Percentiles rank a stretch among this genome's conserved stretches.
These are phyloP conservation scores for Dioctria rufipes DNA, from an alignment of 2,888 invertebrate genomes.

Conservation along the genomic window DNA sequence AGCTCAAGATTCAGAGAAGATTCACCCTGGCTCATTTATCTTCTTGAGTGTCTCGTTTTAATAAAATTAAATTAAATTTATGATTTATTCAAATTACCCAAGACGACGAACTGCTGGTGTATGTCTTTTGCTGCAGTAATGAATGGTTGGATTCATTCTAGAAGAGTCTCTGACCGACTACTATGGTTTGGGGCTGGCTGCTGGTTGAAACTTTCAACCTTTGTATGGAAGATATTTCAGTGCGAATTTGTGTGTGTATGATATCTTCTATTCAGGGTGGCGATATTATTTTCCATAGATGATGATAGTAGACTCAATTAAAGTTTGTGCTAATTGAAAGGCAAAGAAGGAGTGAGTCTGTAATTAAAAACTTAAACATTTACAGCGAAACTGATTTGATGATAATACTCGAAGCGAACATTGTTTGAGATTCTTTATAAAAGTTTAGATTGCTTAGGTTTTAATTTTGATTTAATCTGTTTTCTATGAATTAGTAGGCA, in stretches of 20 bases:
- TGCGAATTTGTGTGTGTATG: constrained; percentile 19
- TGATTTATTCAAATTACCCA: constrained; percentile 47
- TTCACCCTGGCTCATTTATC: constrained; percentile 39
- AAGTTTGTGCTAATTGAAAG: constrained; percentile 41
- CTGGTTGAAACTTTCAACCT: too few relatives aligned
- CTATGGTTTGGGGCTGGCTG: neutral
- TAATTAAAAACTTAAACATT: constrained; percentile 42
- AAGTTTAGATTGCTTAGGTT: too few relatives aligned
- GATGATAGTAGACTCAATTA: constrained; percentile 31
- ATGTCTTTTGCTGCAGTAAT: constrained; percentile 37
- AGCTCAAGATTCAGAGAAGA: neutral
- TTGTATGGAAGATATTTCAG: neutral
- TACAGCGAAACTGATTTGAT: neutral
- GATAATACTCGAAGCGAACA: too few relatives aligned
- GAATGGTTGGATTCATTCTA: constrained; percentile 39
- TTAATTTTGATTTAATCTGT: too few relatives aligned
- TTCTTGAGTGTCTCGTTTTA: constrained; percentile 13
- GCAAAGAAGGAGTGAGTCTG: constrained; percentile 9
- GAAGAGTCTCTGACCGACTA: neutral
- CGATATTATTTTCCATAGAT: constrained; percentile 8
- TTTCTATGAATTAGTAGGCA: too few relatives aligned
- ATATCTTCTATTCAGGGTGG: neutral
- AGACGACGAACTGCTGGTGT: constrained; percentile 23
- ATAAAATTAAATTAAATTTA: constrained; percentile 44
- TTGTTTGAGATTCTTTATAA: too few relatives aligned